Evolutionary conservation across 1,140 invertebrate species (phyloP).

Genomic region (Zaprionus lachaisei): DNA sequence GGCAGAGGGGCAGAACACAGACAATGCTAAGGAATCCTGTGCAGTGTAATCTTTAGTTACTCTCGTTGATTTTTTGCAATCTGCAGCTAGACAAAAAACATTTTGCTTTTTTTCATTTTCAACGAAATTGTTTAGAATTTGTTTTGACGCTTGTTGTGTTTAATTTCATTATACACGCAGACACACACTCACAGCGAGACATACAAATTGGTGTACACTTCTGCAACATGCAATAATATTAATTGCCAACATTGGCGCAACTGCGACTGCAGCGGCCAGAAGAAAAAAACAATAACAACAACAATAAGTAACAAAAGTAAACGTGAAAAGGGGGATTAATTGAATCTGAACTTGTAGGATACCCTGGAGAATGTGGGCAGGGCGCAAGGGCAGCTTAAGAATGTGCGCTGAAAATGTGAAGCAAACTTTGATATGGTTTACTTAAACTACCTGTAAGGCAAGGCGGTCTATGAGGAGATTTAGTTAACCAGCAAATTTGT

Average conservation of each 20-base stretch:
- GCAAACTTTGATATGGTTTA: too few species aligned
- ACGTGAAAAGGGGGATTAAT: background rate
- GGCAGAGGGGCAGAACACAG: background rate
- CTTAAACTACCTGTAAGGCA: too few species aligned
- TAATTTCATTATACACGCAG: slow-evolving; percentile 72
- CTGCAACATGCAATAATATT: slow-evolving; percentile 77
- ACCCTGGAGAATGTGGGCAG: background rate
- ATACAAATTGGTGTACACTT: slow-evolving; percentile 28
- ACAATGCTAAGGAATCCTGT: background rate
- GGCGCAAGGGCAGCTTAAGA: background rate
- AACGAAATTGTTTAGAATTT: slow-evolving; percentile 73
- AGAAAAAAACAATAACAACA: slow-evolving; percentile 40
- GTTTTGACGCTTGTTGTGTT: slow-evolving; percentile 75
- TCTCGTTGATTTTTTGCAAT: background rate
- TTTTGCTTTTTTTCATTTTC: slow-evolving; percentile 17
- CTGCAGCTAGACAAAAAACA: slow-evolving; percentile 24
- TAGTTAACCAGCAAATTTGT: too few species aligned
- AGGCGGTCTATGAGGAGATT: too few species aligned
- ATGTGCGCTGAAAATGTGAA: background rate
- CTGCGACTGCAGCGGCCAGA: slow-evolving; percentile 46
- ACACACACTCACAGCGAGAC: slow-evolving; percentile 26
- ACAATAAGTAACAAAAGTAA: slow-evolving; percentile 40
- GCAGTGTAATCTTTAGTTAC: background rate
- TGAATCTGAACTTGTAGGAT: slow-evolving; percentile 10
- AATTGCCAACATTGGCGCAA: slow-evolving; percentile 79